Evolutionary conservation across 2,113 vertebrate species (phyloP).

Genomic region (Orientallactaga bullata): DNA sequence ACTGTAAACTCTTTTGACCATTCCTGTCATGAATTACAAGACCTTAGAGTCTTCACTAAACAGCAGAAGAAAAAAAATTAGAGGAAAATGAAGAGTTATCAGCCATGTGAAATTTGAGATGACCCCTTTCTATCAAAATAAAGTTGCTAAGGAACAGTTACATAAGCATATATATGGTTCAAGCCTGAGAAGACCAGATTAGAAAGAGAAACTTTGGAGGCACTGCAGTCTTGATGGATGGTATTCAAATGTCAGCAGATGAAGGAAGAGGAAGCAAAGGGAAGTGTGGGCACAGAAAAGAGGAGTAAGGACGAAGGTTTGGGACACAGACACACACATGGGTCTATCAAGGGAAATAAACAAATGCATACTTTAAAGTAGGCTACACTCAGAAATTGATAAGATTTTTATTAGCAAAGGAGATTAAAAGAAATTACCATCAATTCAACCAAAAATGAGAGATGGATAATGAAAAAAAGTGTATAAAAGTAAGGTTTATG

Average conservation of each 20-base stretch:
- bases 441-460: background rate
- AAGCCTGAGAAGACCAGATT: background rate
- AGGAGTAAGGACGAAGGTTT: background rate
- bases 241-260: background rate
- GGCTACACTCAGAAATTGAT: no score
- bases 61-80: background rate
- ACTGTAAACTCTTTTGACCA: background rate
- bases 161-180: background rate
- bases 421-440: background rate
- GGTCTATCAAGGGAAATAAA: background rate
- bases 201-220: background rate
- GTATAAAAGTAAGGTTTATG: background rate
- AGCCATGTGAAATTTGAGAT: conserved; percentile 4
- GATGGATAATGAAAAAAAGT: background rate
- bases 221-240: background rate
- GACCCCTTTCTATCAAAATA: background rate
- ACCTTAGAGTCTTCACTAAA: background rate
- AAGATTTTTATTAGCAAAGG: background rate
- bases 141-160: background rate
- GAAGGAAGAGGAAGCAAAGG: background rate
- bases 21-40: background rate
- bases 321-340: fast-evolving
- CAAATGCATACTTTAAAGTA: no score
- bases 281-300: background rate
- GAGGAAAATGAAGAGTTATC: background rate